Base-by-base conservation (phyloP, 2,113 vertebrate genomes). In the Conger conger region DNA sequence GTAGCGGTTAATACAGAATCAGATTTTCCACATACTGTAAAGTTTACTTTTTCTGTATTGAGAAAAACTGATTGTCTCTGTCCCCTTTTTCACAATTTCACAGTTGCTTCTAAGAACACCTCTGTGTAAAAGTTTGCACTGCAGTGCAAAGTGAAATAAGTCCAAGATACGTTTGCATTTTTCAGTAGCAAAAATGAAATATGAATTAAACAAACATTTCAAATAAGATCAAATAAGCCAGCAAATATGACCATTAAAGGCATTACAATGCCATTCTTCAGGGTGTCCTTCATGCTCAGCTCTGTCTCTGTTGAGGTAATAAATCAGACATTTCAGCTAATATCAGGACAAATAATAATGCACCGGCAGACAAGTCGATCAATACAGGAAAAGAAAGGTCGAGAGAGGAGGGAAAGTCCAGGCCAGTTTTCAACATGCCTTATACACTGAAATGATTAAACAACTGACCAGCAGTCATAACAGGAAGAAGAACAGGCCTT, bases 261-360 rank as follows among this genome's bases (percentile, higher is more conserved):
- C 50, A 35, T 6, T 36, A 77, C 76, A 42, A 63, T 42, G 77
- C 27, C 23, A 40, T 37, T 35, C 20, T 63, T 42, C 35, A 60
- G 11, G 77, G 45, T 40, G 23, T 16, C 35, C 57, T 50, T 42
- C 36, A 63, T 37, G 45, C 42, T 5, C 76, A 77, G 76, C 11
- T 33, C 76, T 36, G 9, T 45, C 77, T 35, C 77, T 37, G 38
- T 80, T 36, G 23, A 7, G 6, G 27, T 16, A 42, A 60, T 63
- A 84, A 84, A 80, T 84, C 77, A 73, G 68, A 84, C 35, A 40
- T 68, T 79, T 77, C 77, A 1, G 17, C 50, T 36, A 63, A 79
- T 60, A 33, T 84, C 76, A 42, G 54, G 53, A 33, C 45, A 60
- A 60, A 60, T 57, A 84, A 79, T 63, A 84, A 63, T 1, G 17